Conservation (phyloP, 2,797 vertebrate species). For the Mus minutoides region DNA sequence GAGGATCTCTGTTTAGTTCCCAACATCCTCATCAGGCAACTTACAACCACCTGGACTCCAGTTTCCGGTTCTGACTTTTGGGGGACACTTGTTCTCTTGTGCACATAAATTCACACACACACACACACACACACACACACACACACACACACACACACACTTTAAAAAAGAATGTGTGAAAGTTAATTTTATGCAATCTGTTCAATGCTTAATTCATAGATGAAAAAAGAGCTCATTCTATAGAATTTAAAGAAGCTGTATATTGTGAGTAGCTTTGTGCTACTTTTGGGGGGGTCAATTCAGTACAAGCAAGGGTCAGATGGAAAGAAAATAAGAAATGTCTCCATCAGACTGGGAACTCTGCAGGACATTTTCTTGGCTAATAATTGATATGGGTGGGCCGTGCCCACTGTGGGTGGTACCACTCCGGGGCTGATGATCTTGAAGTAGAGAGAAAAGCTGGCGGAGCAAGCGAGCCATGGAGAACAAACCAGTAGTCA, state of each 20-base stretch:
- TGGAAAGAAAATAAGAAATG: not conserved
- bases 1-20: not conserved
- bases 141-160: not conserved
- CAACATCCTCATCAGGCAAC: not conserved
- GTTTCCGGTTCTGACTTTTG: not conserved
- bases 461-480: not conserved
- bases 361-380: not conserved
- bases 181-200: slow-evolving; percentile 19
- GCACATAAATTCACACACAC: not conserved
- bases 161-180: not conserved
- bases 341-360: not conserved
- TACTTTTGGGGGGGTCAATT: not conserved
- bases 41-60: not conserved
- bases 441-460: not conserved
- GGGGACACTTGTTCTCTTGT: not conserved
- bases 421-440: not conserved
- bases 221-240: not conserved
- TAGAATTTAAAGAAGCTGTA: slow-evolving; percentile 1
- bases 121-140: too few species aligned
- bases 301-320: not conserved
- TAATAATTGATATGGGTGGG: not conserved
- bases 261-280: not conserved
- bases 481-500: not conserved
- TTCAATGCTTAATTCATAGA: not conserved
- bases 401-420: too few species aligned